Evolutionary conservation across 1,140 invertebrate genomes (phyloP).

Genomic region (Brachionus rubens): DNA sequence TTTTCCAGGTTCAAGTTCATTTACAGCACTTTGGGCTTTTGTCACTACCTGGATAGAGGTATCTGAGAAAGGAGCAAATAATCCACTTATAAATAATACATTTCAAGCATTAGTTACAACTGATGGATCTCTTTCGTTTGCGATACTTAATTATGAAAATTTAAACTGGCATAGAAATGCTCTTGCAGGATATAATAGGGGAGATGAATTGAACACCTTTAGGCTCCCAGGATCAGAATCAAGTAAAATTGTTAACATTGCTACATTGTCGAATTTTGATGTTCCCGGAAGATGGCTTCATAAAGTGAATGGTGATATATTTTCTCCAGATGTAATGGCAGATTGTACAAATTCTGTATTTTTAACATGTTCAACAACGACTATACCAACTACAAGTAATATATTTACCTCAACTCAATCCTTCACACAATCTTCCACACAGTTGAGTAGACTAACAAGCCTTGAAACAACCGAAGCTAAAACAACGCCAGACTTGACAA

Average conservation of each 20-base stretch:
- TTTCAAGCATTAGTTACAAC: background rate
- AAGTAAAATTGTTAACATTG: background rate
- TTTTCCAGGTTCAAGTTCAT: background rate
- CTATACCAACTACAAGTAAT: too few relatives aligned
- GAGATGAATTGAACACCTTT: background rate
- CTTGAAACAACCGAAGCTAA: too few relatives aligned
- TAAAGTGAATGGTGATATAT: too few relatives aligned
- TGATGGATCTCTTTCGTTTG: background rate
- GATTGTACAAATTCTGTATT: too few relatives aligned
- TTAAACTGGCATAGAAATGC: background rate
- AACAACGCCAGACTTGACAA: too few relatives aligned
- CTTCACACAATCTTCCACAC: too few relatives aligned
- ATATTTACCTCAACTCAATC: too few relatives aligned
- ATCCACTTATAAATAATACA: background rate
- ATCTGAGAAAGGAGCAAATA: background rate
- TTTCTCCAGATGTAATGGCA: too few relatives aligned
- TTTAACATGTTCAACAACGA: too few relatives aligned
- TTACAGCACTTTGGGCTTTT: background rate
- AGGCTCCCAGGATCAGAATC: background rate
- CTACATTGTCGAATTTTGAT: background rate
- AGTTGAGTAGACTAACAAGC: too few relatives aligned
- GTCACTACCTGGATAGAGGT: background rate
- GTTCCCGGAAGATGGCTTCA: background rate
- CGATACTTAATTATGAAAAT: conserved; percentile 10
- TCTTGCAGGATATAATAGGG: background rate